These are phyloP conservation scores for Drosophila tsacasi DNA, from an alignment of 1,140 invertebrate species.

Conservation along the genomic window DNA sequence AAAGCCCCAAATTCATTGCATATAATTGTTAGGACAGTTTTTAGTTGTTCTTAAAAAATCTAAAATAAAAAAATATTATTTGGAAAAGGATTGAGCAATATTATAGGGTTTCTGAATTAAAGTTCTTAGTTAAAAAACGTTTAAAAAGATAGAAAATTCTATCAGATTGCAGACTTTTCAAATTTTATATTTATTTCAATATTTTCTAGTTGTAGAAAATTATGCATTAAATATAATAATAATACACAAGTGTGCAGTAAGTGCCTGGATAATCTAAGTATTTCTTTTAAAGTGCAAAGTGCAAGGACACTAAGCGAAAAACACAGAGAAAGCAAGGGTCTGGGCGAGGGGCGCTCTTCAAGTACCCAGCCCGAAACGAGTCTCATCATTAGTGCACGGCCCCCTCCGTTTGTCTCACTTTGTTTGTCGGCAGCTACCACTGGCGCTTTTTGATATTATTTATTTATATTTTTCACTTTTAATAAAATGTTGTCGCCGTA, in stretches of 20 bases:
- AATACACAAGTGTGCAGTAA: background rate
- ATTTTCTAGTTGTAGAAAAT: background rate
- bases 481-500: slow-evolving; percentile 58
- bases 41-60: background rate
- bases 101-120: background rate
- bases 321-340: background rate
- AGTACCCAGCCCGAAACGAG: slow-evolving; percentile 41
- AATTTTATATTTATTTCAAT: background rate
- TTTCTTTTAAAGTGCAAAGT: slow-evolving; percentile 27
- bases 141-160: too few relatives aligned
- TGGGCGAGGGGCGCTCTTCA: slow-evolving; percentile 31
- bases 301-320: slow-evolving; percentile 39
- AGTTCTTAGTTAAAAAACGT: too few relatives aligned
- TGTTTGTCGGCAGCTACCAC: slow-evolving; percentile 53
- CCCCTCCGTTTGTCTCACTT: slow-evolving; percentile 48
- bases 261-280: background rate
- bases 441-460: slow-evolving; percentile 59
- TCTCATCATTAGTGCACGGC: slow-evolving; percentile 68
- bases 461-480: slow-evolving; percentile 73
- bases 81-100: fast-evolving
- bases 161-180: background rate
- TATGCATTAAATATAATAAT: background rate
- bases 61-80: background rate
- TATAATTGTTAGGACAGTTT: background rate
- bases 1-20: background rate